Evolutionary conservation across 1,140 invertebrate genomes (phyloP), one percentile per base, ranked within the genome.

Genomic region (Sitophilus oryzae): DNA sequence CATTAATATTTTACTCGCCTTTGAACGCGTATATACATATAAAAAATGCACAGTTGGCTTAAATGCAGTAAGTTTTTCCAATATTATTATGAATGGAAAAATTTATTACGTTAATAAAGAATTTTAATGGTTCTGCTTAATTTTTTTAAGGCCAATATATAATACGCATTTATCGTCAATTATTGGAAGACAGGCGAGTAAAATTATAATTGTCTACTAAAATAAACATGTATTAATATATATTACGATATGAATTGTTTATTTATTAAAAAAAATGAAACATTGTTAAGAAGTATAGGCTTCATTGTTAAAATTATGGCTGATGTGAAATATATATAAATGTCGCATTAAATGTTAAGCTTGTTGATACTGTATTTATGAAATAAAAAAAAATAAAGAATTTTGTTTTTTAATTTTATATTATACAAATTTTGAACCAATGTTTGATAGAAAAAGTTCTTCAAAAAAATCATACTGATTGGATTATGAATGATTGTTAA

Each of bases 291-390:
- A 55, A 21, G 22, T 25, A 22, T 41, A 35, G 41, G 37, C 46
- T 49, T 41, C 46, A 14, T 52, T 43, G 50, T 52, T 52, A 45
- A 53, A 45, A 21, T 45, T 45, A 34, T 45, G 51, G 42, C 51
- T 37, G 40, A 21, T 56, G 43, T 56, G 19, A 49, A 44, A 50
- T 51, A 40, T 25, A 52, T 51, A 42, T 35, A 53, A 38, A 56
- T 57, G 59, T 60, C 44, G 48, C 59, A 56, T 56, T 56, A 60
- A 60, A 36, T 60, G 53, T 60, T 60, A 60, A 52, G 59, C 59
- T 60, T 60, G 59, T 60, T 60, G 38, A 56, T 52, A 52, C 49
- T 60, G 44, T 56, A 60, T 48, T 56, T 57, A 51, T 40, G 50
- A 60, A 60, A 56, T 56, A 60, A 60, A 50, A 59, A 38, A 30